These are phyloP conservation scores for Notarius lentiginosus DNA, from an alignment of 2,113 vertebrate species.

Conservation along the genomic window DNA sequence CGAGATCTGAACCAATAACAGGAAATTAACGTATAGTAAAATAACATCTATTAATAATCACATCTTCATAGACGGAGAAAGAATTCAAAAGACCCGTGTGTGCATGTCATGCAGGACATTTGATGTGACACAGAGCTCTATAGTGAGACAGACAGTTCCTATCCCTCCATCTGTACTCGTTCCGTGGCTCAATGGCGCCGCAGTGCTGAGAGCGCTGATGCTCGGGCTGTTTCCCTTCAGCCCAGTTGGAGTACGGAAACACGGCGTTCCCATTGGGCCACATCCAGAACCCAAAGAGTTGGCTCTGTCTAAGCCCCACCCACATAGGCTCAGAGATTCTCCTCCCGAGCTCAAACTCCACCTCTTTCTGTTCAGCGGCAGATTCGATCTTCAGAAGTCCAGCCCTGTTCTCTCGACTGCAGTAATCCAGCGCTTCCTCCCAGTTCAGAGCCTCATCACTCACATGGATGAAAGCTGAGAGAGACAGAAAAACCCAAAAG, in stretches of 20 bases:
- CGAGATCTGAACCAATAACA: background rate
- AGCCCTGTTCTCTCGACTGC: fast-evolving
- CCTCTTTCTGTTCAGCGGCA: background rate
- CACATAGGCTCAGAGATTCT: constrained; percentile 29
- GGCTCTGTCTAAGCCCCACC: constrained; percentile 65
- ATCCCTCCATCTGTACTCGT: constrained; percentile 45
- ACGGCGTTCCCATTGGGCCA: constrained; percentile 53
- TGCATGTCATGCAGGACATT: background rate
- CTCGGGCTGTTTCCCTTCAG: background rate
- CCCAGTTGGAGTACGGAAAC: constrained; percentile 50
- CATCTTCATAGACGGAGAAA: background rate
- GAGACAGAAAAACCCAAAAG: background rate
- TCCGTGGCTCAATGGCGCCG: constrained; percentile 32
- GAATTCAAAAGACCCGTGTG: too few relatives aligned
- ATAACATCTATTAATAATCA: background rate
- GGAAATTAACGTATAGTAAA: background rate
- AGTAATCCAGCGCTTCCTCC: constrained; percentile 57
- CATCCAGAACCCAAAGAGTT: constrained; percentile 66
- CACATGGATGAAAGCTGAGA: constrained; percentile 37
- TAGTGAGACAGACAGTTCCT: constrained; percentile 38
- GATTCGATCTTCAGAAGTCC: constrained; percentile 52
- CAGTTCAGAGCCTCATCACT: background rate
- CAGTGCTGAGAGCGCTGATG: constrained; percentile 49
- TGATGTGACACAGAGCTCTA: background rate
- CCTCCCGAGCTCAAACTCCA: background rate